Percentiles rank a stretch among this genome's conserved stretches.
phyloP scores from a whole-genome alignment of 1,140 invertebrate genomes.

The Trichonephila inaurata region DNA sequence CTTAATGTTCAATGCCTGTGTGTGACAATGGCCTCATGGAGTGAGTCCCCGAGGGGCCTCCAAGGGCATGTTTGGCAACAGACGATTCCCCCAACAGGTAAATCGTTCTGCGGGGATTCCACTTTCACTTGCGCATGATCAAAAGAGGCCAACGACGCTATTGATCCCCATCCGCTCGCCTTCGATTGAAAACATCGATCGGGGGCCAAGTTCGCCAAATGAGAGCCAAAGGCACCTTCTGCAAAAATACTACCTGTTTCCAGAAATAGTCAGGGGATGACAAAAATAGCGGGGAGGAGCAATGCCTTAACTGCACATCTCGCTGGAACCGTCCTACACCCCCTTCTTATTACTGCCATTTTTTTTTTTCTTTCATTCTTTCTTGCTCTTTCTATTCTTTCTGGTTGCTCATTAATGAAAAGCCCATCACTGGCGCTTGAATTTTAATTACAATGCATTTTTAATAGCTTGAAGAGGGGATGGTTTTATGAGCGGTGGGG shows the following conservation, averaged over 20 bases:
- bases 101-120: conserved; percentile 33
- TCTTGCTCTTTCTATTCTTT: background rate
- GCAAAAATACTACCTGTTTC: conserved; percentile 37
- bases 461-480: background rate
- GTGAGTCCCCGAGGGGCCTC: background rate
- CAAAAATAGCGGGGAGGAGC: conserved; percentile 12
- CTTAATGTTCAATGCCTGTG: too few relatives aligned
- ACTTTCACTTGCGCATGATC: conserved; percentile 23
- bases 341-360: background rate
- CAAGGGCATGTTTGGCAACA: conserved; percentile 40
- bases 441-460: conserved; percentile 15
- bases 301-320: background rate
- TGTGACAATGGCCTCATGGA: background rate
- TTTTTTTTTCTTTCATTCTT: background rate
- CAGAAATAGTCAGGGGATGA: conserved; percentile 30
- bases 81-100: conserved; percentile 28
- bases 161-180: background rate
- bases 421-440: background rate
- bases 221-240: background rate
- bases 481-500: background rate
- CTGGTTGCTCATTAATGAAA: background rate
- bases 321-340: background rate
- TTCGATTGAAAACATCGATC: conserved; percentile 24
- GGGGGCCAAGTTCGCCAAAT: conserved; percentile 10
- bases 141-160: background rate